Conservation (phyloP, 2,888 invertebrate species). For the Corythucha ciliata region DNA sequence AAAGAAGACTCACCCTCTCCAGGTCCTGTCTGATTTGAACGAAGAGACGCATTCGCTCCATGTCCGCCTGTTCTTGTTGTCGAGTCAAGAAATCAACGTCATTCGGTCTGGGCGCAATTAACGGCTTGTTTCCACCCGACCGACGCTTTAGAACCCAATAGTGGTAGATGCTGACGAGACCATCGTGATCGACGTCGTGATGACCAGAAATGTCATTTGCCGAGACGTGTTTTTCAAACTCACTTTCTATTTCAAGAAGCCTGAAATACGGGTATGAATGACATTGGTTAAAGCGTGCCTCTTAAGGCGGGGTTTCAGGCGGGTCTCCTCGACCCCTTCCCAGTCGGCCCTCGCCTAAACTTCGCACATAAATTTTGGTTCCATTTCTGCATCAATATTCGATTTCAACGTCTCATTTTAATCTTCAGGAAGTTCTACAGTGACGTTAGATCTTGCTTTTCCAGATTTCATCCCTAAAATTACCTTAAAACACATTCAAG, state of each 20-base stretch:
- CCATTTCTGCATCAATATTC: too few relatives aligned
- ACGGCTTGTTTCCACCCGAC: constrained; percentile 71
- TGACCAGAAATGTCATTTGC: constrained; percentile 68
- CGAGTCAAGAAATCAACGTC: constrained; percentile 65
- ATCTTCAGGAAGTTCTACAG: too few relatives aligned
- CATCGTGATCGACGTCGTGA: constrained; percentile 73
- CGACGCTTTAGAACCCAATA: constrained; percentile 96
- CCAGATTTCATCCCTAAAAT: too few relatives aligned
- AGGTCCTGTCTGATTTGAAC: constrained; percentile 91
- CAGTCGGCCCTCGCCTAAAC: too few relatives aligned
- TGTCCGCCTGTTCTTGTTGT: constrained; percentile 76
- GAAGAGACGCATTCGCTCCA: constrained; percentile 91
- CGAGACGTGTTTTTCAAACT: constrained; percentile 85
- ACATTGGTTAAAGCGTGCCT: neutral
- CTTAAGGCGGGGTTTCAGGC: constrained; percentile 1
- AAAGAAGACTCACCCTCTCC: constrained; percentile 56
- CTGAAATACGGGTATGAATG: constrained; percentile 43
- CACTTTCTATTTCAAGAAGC: constrained; percentile 82
- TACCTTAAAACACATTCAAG: too few relatives aligned
- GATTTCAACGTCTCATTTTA: too few relatives aligned
- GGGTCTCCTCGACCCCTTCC: too few relatives aligned
- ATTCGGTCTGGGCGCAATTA: constrained; percentile 76
- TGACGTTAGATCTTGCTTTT: too few relatives aligned
- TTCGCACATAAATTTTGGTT: too few relatives aligned
- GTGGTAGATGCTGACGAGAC: constrained; percentile 78